phyloP scores from a whole-genome alignment of 64 coral and sea anemone species.

The Actinia equina region DNA sequence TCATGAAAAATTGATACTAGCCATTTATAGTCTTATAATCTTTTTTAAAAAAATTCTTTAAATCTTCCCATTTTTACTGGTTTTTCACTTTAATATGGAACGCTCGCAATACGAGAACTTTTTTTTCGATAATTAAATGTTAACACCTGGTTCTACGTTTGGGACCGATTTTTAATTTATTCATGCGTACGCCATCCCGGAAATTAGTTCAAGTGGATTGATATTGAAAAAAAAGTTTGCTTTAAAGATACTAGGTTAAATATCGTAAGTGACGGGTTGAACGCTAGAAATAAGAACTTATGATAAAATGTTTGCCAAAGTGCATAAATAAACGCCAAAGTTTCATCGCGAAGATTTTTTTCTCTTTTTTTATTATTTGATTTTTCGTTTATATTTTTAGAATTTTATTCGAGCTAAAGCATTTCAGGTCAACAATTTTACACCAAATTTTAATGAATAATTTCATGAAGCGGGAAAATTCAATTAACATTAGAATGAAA shows the following conservation, averaged over 20 bases:
- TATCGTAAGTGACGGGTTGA: not conserved
- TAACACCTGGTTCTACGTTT: not conserved
- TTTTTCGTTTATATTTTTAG: not conserved
- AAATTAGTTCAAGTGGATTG: slow-evolving; percentile 5
- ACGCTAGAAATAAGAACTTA: not conserved
- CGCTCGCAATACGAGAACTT: not conserved
- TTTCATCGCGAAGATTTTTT: not conserved
- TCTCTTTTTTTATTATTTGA: not conserved
- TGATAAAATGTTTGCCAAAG: not conserved
- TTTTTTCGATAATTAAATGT: not conserved
- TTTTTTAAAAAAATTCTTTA: too few relatives aligned
- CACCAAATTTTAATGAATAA: not conserved
- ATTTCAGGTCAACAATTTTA: not conserved
- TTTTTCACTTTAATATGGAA: not conserved
- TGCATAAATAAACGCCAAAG: not conserved
- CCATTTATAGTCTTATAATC: too few relatives aligned
- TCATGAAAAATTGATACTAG: not conserved
- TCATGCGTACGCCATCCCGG: not conserved
- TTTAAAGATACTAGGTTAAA: not conserved
- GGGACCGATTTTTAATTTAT: not conserved
- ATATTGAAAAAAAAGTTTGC: not conserved
- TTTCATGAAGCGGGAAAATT: not conserved
- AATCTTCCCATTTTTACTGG: too few relatives aligned
- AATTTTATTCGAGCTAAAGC: not conserved
- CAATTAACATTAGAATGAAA: too few relatives aligned